Conservation (phyloP, 1,140 invertebrate genomes). For the Lepidurus couesii region DNA sequence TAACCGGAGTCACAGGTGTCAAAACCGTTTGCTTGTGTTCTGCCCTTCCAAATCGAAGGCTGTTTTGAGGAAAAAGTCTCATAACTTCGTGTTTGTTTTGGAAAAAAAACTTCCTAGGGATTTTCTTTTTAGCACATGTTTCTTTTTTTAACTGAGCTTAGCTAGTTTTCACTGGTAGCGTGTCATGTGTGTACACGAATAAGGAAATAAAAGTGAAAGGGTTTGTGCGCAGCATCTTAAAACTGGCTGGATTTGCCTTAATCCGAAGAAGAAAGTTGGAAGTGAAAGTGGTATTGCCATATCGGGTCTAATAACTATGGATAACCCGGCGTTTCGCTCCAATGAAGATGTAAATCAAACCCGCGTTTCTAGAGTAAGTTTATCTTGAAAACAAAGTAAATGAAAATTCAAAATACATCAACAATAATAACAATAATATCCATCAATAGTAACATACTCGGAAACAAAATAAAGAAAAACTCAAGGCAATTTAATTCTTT, state of each 20-base stretch:
- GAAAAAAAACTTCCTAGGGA: not conserved
- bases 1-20: conserved; percentile 7
- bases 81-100: not conserved
- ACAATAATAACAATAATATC: no score
- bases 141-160: not conserved
- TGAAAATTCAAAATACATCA: no score
- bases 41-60: not conserved
- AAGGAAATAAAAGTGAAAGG: conserved; percentile 9
- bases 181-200: not conserved
- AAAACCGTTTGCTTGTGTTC: not conserved
- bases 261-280: not conserved
- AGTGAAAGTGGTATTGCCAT: not conserved
- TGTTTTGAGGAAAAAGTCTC: not conserved
- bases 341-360: not conserved
- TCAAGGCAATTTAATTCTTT: not conserved
- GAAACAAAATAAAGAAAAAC: not conserved
- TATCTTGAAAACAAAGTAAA: no score
- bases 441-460: no score
- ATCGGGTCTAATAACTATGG: not conserved
- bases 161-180: no score
- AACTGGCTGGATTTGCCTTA: not conserved
- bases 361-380: not conserved
- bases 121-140: not conserved
- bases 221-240: not conserved
- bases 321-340: not conserved